Percentiles rank a stretch among this genome's conserved stretches.
phyloP scores from a whole-genome alignment of 2,797 vertebrate species.

The Buphagus erythrorhynchus region DNA sequence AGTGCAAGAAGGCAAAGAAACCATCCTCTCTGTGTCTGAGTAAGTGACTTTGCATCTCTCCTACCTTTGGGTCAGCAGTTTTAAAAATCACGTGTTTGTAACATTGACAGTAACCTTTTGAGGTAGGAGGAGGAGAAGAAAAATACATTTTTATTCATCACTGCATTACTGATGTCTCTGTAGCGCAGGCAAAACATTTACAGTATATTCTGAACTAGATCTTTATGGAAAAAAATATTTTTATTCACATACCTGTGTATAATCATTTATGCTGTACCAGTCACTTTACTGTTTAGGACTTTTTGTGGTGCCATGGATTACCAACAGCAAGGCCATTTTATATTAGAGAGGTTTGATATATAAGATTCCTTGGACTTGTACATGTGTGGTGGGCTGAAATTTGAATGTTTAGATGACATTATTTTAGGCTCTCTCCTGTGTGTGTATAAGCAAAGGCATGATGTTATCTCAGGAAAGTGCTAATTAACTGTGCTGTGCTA shows the following conservation, averaged over 20 bases:
- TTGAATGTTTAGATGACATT: background rate
- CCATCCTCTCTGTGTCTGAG: constrained; percentile 89
- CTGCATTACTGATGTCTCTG: background rate
- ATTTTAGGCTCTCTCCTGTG: background rate
- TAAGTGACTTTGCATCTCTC: constrained; percentile 79
- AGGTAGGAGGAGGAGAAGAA: background rate
- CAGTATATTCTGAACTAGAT: background rate
- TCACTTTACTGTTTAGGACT: background rate
- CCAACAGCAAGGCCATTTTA: background rate
- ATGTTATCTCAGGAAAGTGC: background rate
- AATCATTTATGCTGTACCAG: background rate
- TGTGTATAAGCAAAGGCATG: background rate
- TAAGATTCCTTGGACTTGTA: background rate
- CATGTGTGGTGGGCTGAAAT: background rate
- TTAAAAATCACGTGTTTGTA: constrained; percentile 18
- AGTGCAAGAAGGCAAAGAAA: constrained; percentile 93
- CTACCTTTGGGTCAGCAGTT: constrained; percentile 37
- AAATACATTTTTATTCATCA: background rate
- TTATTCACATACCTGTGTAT: background rate
- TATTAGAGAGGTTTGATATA: background rate
- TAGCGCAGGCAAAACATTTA: background rate
- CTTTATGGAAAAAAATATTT: background rate
- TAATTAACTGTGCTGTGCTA: background rate
- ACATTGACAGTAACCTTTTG: constrained; percentile 17
- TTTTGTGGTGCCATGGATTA: background rate